phyloP scores from a whole-genome alignment of 1,140 invertebrate species.

The Kradibia gibbosae region DNA sequence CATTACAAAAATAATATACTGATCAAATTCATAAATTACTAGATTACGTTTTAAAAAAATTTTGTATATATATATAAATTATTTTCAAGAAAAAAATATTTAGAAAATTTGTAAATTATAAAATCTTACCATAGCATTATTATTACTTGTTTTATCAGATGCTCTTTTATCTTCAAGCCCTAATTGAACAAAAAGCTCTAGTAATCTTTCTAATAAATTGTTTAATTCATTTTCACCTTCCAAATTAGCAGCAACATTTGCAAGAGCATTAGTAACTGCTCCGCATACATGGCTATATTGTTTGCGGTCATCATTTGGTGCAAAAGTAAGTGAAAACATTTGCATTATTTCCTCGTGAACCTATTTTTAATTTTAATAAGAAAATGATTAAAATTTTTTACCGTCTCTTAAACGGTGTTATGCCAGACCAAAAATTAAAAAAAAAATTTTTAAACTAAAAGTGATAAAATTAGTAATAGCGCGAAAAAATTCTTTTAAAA shows the following conservation, averaged over 20 bases:
- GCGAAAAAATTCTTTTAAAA: no score
- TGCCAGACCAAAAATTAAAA: no score
- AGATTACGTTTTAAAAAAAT: no score
- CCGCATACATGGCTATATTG: slow-evolving; percentile 93
- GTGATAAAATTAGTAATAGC: no score
- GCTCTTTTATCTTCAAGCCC: slow-evolving; percentile 96
- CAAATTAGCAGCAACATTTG: slow-evolving; percentile 94
- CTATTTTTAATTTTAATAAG: slow-evolving; percentile 32
- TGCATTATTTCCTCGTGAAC: slow-evolving; percentile 97
- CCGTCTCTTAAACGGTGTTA: no score
- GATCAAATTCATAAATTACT: no score
- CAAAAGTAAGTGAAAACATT: slow-evolving; percentile 97
- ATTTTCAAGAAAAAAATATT: neutral
- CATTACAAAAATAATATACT: no score
- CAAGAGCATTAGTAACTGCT: slow-evolving; percentile 94
- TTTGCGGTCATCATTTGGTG: slow-evolving; percentile 81
- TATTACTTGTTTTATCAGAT: slow-evolving; percentile 85
- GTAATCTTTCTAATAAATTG: slow-evolving; percentile 88
- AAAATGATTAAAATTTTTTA: no score
- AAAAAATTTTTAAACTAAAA: no score
- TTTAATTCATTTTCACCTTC: slow-evolving; percentile 89
- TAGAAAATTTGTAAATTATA: neutral
- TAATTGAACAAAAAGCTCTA: slow-evolving; percentile 98
- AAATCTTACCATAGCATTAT: slow-evolving; percentile 75
- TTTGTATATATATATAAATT: no score